Evolutionary conservation across 2,797 vertebrate genomes (phyloP).

Genomic region (Ctenochaetus hawaiiensis): DNA sequence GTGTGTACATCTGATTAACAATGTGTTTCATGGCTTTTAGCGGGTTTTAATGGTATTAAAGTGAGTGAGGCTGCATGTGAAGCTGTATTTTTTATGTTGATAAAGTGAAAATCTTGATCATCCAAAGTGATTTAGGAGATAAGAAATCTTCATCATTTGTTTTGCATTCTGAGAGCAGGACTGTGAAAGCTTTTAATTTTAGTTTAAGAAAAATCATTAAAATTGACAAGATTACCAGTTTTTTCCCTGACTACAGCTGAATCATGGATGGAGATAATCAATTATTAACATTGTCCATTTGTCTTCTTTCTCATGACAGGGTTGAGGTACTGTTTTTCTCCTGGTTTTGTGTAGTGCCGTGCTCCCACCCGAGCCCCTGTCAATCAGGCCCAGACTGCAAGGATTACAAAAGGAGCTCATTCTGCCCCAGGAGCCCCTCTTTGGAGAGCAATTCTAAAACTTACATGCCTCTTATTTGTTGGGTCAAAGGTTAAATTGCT

Average conservation of each 20-base stretch:
- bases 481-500: conserved; percentile 99
- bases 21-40: conserved; percentile 10
- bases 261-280: conserved; percentile 43
- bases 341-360: conserved; percentile 55
- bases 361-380: conserved; percentile 87
- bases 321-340: conserved; percentile 40
- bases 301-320: conserved; percentile 34
- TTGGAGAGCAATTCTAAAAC: conserved; percentile 99
- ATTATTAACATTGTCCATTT: conserved; percentile 56
- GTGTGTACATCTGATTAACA: conserved; percentile 19
- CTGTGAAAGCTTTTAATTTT: neutral
- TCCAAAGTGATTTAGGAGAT: neutral
- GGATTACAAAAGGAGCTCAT: conserved; percentile 92
- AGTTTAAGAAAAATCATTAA: too few relatives aligned
- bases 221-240: too few relatives aligned
- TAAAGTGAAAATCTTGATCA: neutral
- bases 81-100: neutral
- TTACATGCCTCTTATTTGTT: conserved; percentile 99
- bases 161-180: neutral
- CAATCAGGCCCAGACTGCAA: conserved; percentile 90
- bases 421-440: conserved; percentile 95
- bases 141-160: neutral
- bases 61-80: neutral
- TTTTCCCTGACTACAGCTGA: too few relatives aligned
- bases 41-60: neutral